Percentiles rank a stretch among this genome's conserved stretches.
These are phyloP conservation scores for Gastrophryne carolinensis DNA, from an alignment of 2,797 vertebrate species.

Conservation along the genomic window DNA sequence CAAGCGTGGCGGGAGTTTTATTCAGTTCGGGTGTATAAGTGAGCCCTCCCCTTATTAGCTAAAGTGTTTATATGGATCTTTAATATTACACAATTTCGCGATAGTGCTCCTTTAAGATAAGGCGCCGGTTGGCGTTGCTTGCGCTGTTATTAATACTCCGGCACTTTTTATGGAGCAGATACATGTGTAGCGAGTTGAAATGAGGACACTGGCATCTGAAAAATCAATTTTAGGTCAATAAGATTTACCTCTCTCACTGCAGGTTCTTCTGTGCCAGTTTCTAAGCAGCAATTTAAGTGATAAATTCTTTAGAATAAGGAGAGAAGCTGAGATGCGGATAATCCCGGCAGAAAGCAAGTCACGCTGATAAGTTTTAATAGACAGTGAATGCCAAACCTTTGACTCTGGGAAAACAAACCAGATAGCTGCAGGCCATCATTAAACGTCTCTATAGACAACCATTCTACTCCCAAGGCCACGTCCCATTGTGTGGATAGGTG, in stretches of 20 bases:
- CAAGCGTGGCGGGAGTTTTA: too few species aligned
- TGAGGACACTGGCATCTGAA: conserved; percentile 39
- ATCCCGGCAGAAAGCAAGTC: conserved; percentile 23
- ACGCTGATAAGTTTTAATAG: conserved; percentile 45
- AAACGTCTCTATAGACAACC: conserved; percentile 51
- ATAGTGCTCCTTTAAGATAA: too few species aligned
- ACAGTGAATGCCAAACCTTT: conserved; percentile 48
- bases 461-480: conserved; percentile 54
- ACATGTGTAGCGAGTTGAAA: conserved; percentile 27
- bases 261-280: conserved; percentile 30
- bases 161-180: conserved; percentile 13
- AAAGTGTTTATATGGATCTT: too few species aligned
- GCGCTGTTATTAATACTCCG: too few species aligned
- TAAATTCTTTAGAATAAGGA: conserved; percentile 38
- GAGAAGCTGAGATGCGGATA: conserved; percentile 30
- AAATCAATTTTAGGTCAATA: conserved; percentile 45
- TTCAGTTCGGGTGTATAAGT: too few species aligned
- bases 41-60: too few species aligned
- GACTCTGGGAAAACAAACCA: conserved; percentile 49
- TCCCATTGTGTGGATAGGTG: conserved; percentile 56
- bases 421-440: conserved; percentile 51
- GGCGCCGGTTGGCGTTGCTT: too few species aligned
- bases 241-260: conserved; percentile 29
- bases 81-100: too few species aligned
- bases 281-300: conserved; percentile 48